phyloP scores from a whole-genome alignment of 2,888 invertebrate species.

The Polydrusus tereticollis region DNA sequence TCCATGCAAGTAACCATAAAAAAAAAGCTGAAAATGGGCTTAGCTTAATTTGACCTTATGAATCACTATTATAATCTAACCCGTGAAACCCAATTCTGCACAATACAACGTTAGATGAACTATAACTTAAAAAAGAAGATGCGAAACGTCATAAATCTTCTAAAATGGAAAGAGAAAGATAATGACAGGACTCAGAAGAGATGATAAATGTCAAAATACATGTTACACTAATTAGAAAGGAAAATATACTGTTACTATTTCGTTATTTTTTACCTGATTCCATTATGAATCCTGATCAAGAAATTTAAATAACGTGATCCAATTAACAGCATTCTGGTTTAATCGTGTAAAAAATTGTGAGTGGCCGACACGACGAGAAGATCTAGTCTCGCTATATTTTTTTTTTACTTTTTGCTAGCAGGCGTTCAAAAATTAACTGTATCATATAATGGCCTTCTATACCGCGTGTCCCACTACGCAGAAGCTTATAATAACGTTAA shows the following conservation, averaged over 20 bases:
- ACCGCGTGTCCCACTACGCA: neutral
- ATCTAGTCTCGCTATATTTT: neutral
- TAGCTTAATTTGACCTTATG: too few relatives aligned
- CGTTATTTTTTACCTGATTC: neutral
- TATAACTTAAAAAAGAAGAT: too few relatives aligned
- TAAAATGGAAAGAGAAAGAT: too few relatives aligned
- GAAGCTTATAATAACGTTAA: too few relatives aligned
- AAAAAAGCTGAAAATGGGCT: too few relatives aligned
- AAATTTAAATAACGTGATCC: constrained; percentile 37
- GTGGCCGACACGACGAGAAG: neutral
- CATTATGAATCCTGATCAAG: constrained; percentile 9
- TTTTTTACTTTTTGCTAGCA: neutral
- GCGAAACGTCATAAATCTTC: too few relatives aligned
- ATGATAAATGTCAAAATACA: neutral
- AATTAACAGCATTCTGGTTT: constrained; percentile 29
- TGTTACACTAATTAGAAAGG: neutral
- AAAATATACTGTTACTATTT: neutral
- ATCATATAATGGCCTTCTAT: neutral
- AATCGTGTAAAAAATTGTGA: neutral
- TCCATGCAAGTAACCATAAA: too few relatives aligned
- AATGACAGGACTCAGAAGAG: too few relatives aligned
- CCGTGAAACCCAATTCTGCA: too few relatives aligned
- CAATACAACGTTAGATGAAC: too few relatives aligned
- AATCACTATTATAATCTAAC: too few relatives aligned
- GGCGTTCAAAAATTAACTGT: neutral